Base-by-base conservation (phyloP, 2,797 vertebrate species). In the Gallinago nigripennis region DNA sequence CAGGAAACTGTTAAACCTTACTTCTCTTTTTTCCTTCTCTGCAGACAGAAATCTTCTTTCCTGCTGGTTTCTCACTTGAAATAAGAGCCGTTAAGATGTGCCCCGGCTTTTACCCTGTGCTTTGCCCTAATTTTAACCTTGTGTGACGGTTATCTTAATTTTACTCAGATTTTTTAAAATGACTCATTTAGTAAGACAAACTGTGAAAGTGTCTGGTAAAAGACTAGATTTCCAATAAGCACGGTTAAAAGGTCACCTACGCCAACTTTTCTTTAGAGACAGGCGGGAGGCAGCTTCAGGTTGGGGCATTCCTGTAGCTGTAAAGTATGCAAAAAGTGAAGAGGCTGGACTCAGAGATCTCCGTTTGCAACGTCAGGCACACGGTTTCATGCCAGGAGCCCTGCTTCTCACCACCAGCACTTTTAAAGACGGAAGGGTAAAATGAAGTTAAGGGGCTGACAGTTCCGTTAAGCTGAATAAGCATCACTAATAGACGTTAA, bases 111-210 rank as follows among this genome's bases (percentile, higher is more conserved):
- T 96, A 90, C 86, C 87, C 89, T 77, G 54, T 80, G 57, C 15
- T 48, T 64, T 97, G 96, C 94, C 97, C 97, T 94, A 90, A 90
- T 85, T 94, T 96, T 97, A 95, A 97, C 97, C 96, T 91, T 41
- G 31, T 93, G 71, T 41, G 90, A 94, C 94, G 53, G 93, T 87
- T 96, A 89, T 97, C 92, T 95, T 88, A 73, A 53, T 96, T 88
- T 97, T 95, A 96, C 91, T 96, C 96, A 97, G 61, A 88, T 76
- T 87, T 90, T 85, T 72, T 68, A 90, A 95, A 94, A 53, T 98
- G 96, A 98, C 92, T 98, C 97, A 98, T 97, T 95, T 91, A 82
- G 81, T 72, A 87, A 87, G 56, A 65, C 53, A 96, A 87, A 89
- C 68, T 79, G 48, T 92, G 77, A 88, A 88, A 75, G 86, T 68